Evolutionary conservation across 2,888 invertebrate species (phyloP), one percentile per base, ranked within the genome.

Genomic region (Tinea semifulvella): DNA sequence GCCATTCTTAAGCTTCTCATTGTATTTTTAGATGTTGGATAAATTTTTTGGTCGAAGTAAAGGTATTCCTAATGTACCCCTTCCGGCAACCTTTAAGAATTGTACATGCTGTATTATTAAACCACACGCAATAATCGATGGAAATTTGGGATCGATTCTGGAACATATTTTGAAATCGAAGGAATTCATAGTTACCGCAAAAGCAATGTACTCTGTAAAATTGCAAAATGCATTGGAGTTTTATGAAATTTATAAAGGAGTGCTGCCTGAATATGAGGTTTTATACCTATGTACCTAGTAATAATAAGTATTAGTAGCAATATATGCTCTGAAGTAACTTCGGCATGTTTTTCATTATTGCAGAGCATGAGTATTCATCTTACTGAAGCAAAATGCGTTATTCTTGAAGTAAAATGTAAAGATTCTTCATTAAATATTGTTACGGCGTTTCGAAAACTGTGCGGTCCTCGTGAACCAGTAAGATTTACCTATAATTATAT

Each of bases 181-280:
- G 44, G 86, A 86, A 13, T 96, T 91, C 59, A 83, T 83, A 48
- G 87, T 97, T 46, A 87, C 89, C 0, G 94, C 91, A 0, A 81
- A 96, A 58, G 88, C 92, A 60, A 89, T 92, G 85, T 88, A 91
- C 59, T 80, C 88, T 46, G 75, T 97, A 55, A 91, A 88, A 54
- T 80, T 88, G 31, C 80, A 86, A 0, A 91, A 94, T 63, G 92
- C 94, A 16, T 88, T 91, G 65, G 95, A 96, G 65, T 96, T 96
- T 76, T 88, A 89, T 56, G 96, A 96, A 80, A 87, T 96, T 11
- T 97, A 97, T 66, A 92, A 92, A 65, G 94, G 92, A 1, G 91
- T 94, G 42, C 68, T 92, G 18, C 85, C 88, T 2, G 92, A 93
- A 60, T 90, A 87, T 60, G 82, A 85, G 61, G 89, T 88, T 26